Evolutionary conservation across 2,888 invertebrate species (phyloP).

Genomic region (Epistrophella euchroma): DNA sequence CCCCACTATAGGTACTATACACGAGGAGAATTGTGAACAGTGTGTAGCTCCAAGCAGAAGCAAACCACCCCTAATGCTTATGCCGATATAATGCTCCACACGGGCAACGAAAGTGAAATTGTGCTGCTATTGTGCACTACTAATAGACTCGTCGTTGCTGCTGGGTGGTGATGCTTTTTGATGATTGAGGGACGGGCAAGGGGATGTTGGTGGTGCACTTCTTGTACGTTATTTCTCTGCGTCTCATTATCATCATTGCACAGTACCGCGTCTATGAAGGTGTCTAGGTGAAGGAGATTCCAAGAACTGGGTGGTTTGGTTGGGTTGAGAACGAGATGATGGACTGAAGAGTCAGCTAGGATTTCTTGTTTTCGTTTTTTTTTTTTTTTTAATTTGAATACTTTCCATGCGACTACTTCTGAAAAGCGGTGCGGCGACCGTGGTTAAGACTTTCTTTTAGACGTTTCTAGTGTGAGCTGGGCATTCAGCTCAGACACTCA

Average conservation of each 20-base stretch:
- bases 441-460: conserved; percentile 68
- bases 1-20: not conserved
- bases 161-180: not conserved
- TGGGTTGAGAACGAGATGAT: conserved; percentile 33
- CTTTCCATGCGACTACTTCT: conserved; percentile 69
- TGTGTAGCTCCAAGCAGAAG: conserved; percentile 27
- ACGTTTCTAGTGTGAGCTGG: conserved; percentile 67
- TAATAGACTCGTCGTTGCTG: conserved; percentile 54
- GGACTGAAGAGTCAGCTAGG: conserved; percentile 47
- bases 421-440: conserved; percentile 62
- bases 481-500: conserved; percentile 74
- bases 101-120: conserved; percentile 73
- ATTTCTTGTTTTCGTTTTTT: no score
- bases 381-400: conserved; percentile 49
- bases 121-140: conserved; percentile 74
- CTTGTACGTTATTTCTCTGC: conserved; percentile 31
- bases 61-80: conserved; percentile 60
- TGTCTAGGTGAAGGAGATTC: conserved; percentile 68
- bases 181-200: not conserved
- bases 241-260: conserved; percentile 51
- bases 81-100: conserved; percentile 41
- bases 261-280: conserved; percentile 51
- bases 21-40: conserved; percentile 1
- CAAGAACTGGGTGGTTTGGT: conserved; percentile 35
- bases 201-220: conserved; percentile 46